These are phyloP conservation scores for Eueides isabella DNA, from an alignment of 1,140 invertebrate genomes.

Conservation along the genomic window DNA sequence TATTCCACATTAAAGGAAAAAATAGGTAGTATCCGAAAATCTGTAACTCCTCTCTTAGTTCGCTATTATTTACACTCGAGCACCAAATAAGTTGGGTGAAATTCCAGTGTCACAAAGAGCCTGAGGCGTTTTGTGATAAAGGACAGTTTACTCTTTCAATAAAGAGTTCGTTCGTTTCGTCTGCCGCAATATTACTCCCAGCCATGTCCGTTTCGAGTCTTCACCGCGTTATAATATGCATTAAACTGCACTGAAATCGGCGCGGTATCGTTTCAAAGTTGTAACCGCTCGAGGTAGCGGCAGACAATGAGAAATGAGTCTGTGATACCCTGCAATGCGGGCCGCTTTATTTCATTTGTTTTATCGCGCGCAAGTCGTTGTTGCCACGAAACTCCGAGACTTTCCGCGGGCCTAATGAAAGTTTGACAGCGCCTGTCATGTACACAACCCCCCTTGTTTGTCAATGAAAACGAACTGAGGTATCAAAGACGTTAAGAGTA, in stretches of 20 bases:
- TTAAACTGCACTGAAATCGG: conserved; percentile 71
- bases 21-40: conserved; percentile 39
- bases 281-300: conserved; percentile 65
- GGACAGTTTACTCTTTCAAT: conserved; percentile 80
- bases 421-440: conserved; percentile 76
- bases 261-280: conserved; percentile 65
- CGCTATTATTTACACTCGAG: conserved; percentile 69
- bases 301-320: conserved; percentile 78
- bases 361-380: conserved; percentile 74
- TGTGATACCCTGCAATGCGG: conserved; percentile 76
- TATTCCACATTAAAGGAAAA: conserved; percentile 52
- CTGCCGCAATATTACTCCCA: conserved; percentile 66
- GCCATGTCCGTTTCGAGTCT: conserved; percentile 69
- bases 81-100: conserved; percentile 70
- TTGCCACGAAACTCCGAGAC: conserved; percentile 67
- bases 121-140: conserved; percentile 71
- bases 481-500: conserved; percentile 81
- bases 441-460: conserved; percentile 65
- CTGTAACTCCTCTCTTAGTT: conserved; percentile 55
- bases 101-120: conserved; percentile 68
- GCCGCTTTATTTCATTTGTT: conserved; percentile 68
- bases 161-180: conserved; percentile 65
- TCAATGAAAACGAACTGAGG: conserved; percentile 71
- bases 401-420: conserved; percentile 62
- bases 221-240: conserved; percentile 79